Conservation (phyloP, 2,888 invertebrate genomes). For the Pilophorus perplexus region DNA sequence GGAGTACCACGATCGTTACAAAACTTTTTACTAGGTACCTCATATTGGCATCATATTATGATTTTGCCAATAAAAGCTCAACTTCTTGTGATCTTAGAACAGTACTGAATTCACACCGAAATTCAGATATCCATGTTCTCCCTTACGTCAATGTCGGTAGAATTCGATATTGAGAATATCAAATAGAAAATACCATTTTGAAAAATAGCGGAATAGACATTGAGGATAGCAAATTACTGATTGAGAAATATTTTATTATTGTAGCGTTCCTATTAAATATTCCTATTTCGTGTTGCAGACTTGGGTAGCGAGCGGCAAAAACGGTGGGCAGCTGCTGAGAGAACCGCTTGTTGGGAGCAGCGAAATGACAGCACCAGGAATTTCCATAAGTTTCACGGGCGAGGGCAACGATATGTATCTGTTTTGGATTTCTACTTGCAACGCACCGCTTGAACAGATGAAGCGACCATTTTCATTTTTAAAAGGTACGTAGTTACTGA, state of each 20-base stretch:
- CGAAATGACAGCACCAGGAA: constrained; percentile 61
- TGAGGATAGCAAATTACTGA: not conserved
- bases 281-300: too few relatives aligned
- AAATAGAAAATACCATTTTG: not conserved
- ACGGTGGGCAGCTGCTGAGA: constrained; percentile 55
- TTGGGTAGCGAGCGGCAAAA: constrained; percentile 48
- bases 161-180: too few relatives aligned
- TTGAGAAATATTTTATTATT: not conserved
- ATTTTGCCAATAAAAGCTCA: too few relatives aligned
- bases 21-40: too few relatives aligned
- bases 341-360: constrained; percentile 61
- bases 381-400: constrained; percentile 60
- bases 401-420: constrained; percentile 73
- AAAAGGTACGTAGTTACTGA: constrained; percentile 36
- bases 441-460: constrained; percentile 53
- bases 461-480: constrained; percentile 39
- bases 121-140: too few relatives aligned
- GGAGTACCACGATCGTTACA: too few relatives aligned
- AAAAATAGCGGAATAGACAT: too few relatives aligned
- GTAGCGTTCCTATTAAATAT: constrained; percentile 15
- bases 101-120: too few relatives aligned
- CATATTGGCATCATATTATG: too few relatives aligned
- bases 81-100: too few relatives aligned
- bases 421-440: constrained; percentile 72
- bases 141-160: too few relatives aligned